phyloP scores from a whole-genome alignment of 2,113 vertebrate genomes.

The Chascanopsetta lugubris region DNA sequence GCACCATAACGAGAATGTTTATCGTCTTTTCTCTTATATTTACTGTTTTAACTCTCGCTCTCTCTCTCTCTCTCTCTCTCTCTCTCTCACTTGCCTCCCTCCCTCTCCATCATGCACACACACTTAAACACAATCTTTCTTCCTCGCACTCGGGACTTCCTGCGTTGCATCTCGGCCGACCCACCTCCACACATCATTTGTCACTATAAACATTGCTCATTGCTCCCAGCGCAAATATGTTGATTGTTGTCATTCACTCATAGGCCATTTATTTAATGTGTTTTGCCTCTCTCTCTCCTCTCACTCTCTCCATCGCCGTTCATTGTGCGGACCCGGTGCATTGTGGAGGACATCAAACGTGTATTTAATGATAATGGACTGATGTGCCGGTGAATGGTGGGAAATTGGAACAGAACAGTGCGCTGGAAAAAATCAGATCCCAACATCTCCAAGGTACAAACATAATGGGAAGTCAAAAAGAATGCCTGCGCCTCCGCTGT shows the following conservation, averaged over 20 bases:
- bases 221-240: constrained; percentile 68
- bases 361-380: constrained; percentile 77
- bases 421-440: constrained; percentile 72
- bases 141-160: constrained; percentile 16
- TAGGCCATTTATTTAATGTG: constrained; percentile 72
- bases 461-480: constrained; percentile 78
- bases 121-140: neutral
- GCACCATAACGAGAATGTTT: neutral
- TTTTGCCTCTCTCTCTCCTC: constrained; percentile 38
- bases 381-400: constrained; percentile 65
- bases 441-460: constrained; percentile 74
- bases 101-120: too few relatives aligned
- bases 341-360: constrained; percentile 77
- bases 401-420: constrained; percentile 62
- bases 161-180: constrained; percentile 28
- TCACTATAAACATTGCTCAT: constrained; percentile 69
- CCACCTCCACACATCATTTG: constrained; percentile 66
- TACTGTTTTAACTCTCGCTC: constrained; percentile 13
- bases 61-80: constrained; percentile 1
- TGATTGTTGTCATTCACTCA: constrained; percentile 76
- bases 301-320: constrained; percentile 45
- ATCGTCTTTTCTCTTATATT: constrained; percentile 23
- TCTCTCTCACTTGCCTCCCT: too few relatives aligned
- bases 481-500: constrained; percentile 73
- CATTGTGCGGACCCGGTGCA: constrained; percentile 47